Percentiles rank a stretch among this genome's conserved stretches.
Evolutionary conservation across 2,113 vertebrate genomes (phyloP).

Genomic region (Thunnus maccoyii): DNA sequence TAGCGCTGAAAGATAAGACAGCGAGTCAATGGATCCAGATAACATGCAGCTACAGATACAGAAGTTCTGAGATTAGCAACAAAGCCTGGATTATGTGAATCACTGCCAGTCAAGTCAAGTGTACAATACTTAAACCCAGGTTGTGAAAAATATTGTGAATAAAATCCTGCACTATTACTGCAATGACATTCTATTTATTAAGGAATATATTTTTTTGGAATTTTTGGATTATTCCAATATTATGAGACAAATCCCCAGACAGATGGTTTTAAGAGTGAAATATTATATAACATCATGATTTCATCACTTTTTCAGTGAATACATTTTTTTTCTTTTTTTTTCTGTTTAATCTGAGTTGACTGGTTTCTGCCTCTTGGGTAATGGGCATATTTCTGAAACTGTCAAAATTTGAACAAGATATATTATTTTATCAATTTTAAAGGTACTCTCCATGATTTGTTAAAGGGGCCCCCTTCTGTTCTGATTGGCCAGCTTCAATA

Average conservation of each 20-base stretch:
- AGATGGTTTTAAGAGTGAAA: background rate
- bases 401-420: no score
- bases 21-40: constrained; percentile 50
- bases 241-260: background rate
- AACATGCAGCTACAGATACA: constrained; percentile 54
- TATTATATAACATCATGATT: no score
- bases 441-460: no score
- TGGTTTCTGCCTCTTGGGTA: no score
- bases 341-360: no score
- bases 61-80: constrained; percentile 69
- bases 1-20: constrained; percentile 27
- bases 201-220: background rate
- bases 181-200: background rate
- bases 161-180: background rate
- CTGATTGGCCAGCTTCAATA: no score
- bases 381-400: no score
- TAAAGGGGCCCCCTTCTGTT: no score
- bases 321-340: no score
- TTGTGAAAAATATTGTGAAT: background rate
- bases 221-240: background rate
- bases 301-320: no score
- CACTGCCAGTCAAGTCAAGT: constrained; percentile 29
- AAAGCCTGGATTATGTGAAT: constrained; percentile 73
- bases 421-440: no score
- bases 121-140: constrained; percentile 20